Evolutionary conservation across 2,888 invertebrate genomes (phyloP).

Genomic region (Stenodema calcarata): DNA sequence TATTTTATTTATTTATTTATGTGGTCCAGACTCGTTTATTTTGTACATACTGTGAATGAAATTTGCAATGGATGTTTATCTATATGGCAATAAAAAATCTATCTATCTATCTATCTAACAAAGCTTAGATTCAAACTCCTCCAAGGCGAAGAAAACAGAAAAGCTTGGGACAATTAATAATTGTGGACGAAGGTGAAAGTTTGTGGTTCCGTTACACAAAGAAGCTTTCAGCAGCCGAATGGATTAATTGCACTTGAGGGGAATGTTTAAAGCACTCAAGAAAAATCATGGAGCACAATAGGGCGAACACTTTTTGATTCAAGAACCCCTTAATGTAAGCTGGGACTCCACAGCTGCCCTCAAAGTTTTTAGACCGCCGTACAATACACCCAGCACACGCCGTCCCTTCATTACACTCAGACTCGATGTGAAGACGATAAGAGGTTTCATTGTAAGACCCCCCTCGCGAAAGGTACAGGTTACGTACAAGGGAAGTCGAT

Average conservation of each 20-base stretch:
- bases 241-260: not conserved
- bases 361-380: not conserved
- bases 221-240: not conserved
- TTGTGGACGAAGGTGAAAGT: not conserved
- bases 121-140: not conserved
- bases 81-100: no score
- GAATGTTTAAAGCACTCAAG: not conserved
- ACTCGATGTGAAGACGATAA: no score
- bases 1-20: no score
- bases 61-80: no score
- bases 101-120: no score
- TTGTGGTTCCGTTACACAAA: not conserved
- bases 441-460: no score
- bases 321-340: not conserved
- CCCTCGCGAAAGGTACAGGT: no score
- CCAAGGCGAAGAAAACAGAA: not conserved
- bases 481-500: no score
- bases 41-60: no score
- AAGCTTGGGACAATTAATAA: not conserved
- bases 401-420: not conserved
- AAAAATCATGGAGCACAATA: not conserved
- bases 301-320: not conserved
- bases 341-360: not conserved
- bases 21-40: no score
- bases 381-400: not conserved